Base-by-base conservation (phyloP, 2,113 vertebrate species). In the Sander lucioperca region DNA sequence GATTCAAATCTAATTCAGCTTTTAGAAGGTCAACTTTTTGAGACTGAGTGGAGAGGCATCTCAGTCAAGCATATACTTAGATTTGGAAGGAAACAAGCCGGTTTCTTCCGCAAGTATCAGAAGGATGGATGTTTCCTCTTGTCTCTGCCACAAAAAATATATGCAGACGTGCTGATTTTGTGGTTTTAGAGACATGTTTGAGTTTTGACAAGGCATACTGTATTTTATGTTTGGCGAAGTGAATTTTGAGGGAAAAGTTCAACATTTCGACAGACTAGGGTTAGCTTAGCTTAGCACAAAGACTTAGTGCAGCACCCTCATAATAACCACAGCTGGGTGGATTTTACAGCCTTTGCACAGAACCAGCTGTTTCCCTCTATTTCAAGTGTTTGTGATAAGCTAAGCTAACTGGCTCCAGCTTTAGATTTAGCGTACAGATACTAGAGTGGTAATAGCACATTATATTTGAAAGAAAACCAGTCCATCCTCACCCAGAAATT, bases 41-140 rank as follows among this genome's bases (percentile, higher is more conserved):
- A 91, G 82, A 67, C 61, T 54, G 15, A 61, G 48, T 7, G 61
- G 65, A 82, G 68, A 85, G 58, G 48, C 39, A 56, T 74, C 67
- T 74, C 74, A 72, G 83, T 69, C 74, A 65, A 72, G 80, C 72
- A 4, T 51, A 19, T 33, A 63, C 59, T 62, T 12, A 16, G 69
- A 70, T 83, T 56, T 72, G 74, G 33, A 68, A 25, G 72, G 77
- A 73, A 73, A 18, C 47, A 4, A 43, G 63, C 68, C 72, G 56
- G 65, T 74, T 86, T 80, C 14, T 62, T 47, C 21, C 8, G 43
- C 68, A 54, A 39, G 69, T 33, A 62, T 78, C 61, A 36, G 51
- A 21, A 86, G 14, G 6, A 64, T 43, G 74, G 79, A 82, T 66
- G 70, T 79, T 86, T 69, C 63, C 71, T 76, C 58, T 77, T 33